Percentiles rank a stretch among this genome's conserved stretches.
Conservation (phyloP, 2,797 vertebrate genomes). For the Sebastes taczanowskii region DNA sequence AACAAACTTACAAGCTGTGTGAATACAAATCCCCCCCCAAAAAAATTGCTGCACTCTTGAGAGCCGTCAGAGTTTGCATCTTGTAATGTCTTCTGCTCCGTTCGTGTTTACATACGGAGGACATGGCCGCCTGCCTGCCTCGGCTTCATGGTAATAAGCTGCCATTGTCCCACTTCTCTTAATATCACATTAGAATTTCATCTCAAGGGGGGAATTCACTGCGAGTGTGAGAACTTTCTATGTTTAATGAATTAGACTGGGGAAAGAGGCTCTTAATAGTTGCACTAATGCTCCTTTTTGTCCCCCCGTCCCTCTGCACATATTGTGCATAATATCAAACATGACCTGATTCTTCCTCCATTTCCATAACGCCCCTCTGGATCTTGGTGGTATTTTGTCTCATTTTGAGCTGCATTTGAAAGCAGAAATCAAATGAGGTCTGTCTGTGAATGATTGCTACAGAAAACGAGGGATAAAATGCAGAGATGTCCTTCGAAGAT, state of each 20-base stretch:
- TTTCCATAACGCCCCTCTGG: constrained; percentile 73
- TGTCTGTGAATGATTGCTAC: constrained; percentile 9
- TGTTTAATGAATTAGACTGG: constrained; percentile 74
- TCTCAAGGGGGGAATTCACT: constrained; percentile 65
- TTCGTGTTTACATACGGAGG: constrained; percentile 45
- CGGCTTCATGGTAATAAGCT: constrained; percentile 58
- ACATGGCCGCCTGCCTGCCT: constrained; percentile 43
- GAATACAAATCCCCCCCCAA: constrained; percentile 31
- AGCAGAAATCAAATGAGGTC: constrained; percentile 47
- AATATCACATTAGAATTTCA: constrained; percentile 82
- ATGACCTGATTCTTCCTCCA: constrained; percentile 72
- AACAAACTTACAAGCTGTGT: constrained; percentile 43
- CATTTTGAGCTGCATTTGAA: constrained; percentile 60
- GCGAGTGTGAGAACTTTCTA: constrained; percentile 64
- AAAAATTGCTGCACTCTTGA: constrained; percentile 22
- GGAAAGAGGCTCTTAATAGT: constrained; percentile 42
- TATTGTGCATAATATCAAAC: constrained; percentile 73
- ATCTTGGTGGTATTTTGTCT: constrained; percentile 75
- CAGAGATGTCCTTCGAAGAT: constrained; percentile 23
- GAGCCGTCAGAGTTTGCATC: constrained; percentile 24
- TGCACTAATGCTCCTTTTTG: constrained; percentile 56
- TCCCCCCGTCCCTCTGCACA: constrained; percentile 44
- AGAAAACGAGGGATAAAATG: background rate
- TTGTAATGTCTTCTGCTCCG: constrained; percentile 17
- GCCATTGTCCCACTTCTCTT: constrained; percentile 74